phyloP scores from a whole-genome alignment of 2,113 vertebrate genomes.

The Arenaria interpres region DNA sequence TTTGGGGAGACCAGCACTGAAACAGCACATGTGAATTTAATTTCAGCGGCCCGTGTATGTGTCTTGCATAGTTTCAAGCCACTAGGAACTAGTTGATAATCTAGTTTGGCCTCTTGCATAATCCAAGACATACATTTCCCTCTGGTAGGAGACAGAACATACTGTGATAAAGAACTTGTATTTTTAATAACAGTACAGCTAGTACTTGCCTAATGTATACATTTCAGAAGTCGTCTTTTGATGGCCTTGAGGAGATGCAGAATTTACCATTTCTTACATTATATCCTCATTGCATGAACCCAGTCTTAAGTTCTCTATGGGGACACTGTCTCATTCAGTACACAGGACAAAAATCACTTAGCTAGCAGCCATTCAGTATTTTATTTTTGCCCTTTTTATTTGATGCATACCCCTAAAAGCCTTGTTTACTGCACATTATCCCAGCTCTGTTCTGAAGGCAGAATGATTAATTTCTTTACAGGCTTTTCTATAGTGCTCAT shows the following conservation, averaged over 20 bases:
- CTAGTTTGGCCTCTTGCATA: not conserved
- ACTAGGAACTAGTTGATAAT: not conserved
- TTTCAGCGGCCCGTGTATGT: not conserved
- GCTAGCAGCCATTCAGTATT: slow-evolving; percentile 12
- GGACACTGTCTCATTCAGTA: not conserved
- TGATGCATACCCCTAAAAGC: slow-evolving; percentile 27
- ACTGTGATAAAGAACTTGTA: not conserved
- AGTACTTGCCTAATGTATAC: not conserved
- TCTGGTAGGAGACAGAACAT: not conserved
- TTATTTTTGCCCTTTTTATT: slow-evolving; percentile 39
- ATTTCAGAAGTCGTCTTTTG: not conserved
- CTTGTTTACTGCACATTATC: slow-evolving; percentile 49
- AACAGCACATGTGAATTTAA: not conserved
- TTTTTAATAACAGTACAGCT: slow-evolving; percentile 18
- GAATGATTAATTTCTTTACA: slow-evolving; percentile 59
- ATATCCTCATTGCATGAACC: not conserved
- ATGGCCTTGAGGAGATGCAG: not conserved
- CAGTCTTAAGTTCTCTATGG: not conserved
- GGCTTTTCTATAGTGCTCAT: slow-evolving; percentile 58
- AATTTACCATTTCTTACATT: not conserved
- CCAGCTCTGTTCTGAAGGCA: slow-evolving; percentile 36
- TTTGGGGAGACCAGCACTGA: not conserved
- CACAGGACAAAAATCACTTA: not conserved
- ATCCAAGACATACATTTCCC: not conserved
- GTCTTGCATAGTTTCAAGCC: not conserved